Base-by-base conservation (phyloP, 2,797 vertebrate species). In the Gobio occitaniae region DNA sequence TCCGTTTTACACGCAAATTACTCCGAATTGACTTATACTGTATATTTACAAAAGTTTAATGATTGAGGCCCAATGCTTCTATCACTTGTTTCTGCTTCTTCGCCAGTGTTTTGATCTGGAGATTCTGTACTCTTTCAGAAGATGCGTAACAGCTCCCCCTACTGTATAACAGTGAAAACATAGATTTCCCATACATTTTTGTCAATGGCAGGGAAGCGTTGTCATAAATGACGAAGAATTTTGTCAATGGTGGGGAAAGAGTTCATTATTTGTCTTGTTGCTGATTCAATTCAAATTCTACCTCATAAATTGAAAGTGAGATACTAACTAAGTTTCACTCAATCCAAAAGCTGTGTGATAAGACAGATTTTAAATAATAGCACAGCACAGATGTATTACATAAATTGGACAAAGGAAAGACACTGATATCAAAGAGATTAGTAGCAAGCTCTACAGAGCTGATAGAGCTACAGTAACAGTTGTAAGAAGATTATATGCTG, bases 391-490 rank as follows among this genome's bases (percentile, higher is more conserved):
- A 10, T 61, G 38, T 44, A 25, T 63, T 44, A 63, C 56, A 78
- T 38, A 61, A 63, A 56, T 38, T 76, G 32, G 32, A 76, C 11
- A 21, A 56, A 76, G 19, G 6, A 56, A 78, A 44, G 54, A 78
- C 36, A 44, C 36, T 61, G 65, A 80, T 79, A 86, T 86, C 38
- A 81, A 81, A 82, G 79, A 50, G 74, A 38, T 81, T 71, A 61
- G 66, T 48, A 61, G 63, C 65, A 78, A 54, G 75, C 65, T 78
- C 15, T 66, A 83, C n/a, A 65, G 38, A 56, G 76, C 48, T 56
- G 29, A 17, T 75, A n/a, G 52, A 15, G 47, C 63, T 61, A 4
- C 47, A 21, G 48, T 68, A 32, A 38, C 38, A 80, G 63, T 11
- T 59, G 19, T 21, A 74, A 70, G 32, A 54, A 47, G 80, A 82